phyloP scores from a whole-genome alignment of 1,140 invertebrate species.

The Aphis gossypii region DNA sequence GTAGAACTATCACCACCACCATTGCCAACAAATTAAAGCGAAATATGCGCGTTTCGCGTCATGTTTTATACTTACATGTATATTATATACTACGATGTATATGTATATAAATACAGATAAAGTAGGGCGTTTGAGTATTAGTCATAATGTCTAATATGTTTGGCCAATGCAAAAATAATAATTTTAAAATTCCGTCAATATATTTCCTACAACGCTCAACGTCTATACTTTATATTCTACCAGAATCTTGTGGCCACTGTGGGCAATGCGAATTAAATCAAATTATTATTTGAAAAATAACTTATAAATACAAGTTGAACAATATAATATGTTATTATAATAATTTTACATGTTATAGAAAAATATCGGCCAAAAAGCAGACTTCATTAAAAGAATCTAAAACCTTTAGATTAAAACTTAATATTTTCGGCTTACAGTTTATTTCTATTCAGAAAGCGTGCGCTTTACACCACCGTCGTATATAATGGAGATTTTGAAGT shows the following conservation, averaged over 20 bases:
- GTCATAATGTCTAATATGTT: neutral
- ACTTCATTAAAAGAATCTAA: neutral
- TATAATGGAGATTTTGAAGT: neutral
- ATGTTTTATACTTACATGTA: neutral
- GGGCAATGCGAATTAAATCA: neutral
- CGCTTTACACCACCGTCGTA: no score
- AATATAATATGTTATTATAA: neutral
- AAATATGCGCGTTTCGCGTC: neutral
- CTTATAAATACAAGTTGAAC: neutral
- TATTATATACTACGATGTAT: neutral
- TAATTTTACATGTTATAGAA: neutral
- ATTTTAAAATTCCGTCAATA: neutral
- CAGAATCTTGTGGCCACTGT: neutral
- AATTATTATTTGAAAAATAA: neutral
- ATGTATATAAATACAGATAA: neutral
- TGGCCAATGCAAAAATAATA: neutral
- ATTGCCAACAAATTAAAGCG: neutral
- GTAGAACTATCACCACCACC: no score
- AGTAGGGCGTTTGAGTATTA: neutral
- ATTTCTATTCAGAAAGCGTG: no score
- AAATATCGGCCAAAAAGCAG: neutral
- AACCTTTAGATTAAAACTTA: neutral
- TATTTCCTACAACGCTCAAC: neutral
- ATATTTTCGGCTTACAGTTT: neutral
- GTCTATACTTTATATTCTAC: neutral